Evolutionary conservation across 2,113 vertebrate species (phyloP), one percentile per base, ranked within the genome.

Genomic region (Lepus americanus): DNA sequence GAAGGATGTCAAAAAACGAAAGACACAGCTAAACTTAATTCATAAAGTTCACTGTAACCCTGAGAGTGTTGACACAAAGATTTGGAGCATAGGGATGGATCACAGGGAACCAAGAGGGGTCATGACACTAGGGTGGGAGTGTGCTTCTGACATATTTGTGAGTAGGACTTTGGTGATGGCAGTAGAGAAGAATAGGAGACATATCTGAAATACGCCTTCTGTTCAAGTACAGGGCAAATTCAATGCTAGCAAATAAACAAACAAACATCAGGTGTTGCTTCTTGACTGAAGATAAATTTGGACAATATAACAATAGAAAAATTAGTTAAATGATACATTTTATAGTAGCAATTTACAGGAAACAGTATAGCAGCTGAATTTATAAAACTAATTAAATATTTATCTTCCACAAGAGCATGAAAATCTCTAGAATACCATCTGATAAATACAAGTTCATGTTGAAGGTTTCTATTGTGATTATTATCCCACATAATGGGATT

Each of bases 401-500:
- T 96, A 77, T 39, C 95, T 91, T 96, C 51, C 49, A 92, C 67
- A 13, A 84, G 92, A 94, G 23, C 22, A 49, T 2, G 10, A 2
- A 39, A 97, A 94, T 95, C 36, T 86, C 87, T 84, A 90, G n/a
- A 95, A 76, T 36, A 94, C 66, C 31, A 64, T 61, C 53, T 79
- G 53, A 77, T 74, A 29, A 97, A 95, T n/a, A 85, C 4, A 31
- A 13, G 51, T 63, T 93, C 51, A 9, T 88, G 82, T 91, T 87
- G 96, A 90, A 97, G 51, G 3, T 39, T 96, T 79, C 59, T 79
- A 7, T n/a, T 92, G 17, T 73, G 73, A 97, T 96, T 96, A 96
- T 83, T 85, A 91, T 96, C 88, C 84, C 90, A 89, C 53, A 94
- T 81, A 44, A 67, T 51, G 3, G 53, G 27, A 89, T 44, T 96